Conservation (phyloP, 2,797 vertebrate species). For the Hoplostethus mediterraneus region DNA sequence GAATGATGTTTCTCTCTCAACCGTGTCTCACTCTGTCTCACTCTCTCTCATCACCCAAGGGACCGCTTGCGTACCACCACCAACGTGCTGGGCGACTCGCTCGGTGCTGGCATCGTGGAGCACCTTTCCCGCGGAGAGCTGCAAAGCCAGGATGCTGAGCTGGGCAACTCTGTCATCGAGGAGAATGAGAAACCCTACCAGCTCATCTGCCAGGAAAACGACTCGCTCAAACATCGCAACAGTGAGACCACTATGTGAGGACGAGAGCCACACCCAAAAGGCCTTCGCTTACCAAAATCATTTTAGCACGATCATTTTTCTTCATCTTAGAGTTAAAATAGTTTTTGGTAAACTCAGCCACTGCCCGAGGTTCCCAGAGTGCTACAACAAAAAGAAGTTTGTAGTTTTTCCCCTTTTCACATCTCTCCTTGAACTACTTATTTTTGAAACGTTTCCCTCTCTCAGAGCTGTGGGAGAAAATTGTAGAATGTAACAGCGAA, state of each 20-base stretch:
- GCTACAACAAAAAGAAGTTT: conserved; percentile 5
- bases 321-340: conserved; percentile 1
- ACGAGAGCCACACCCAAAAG: background rate
- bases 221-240: conserved; percentile 81
- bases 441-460: background rate
- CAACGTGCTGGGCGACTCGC: conserved; percentile 95
- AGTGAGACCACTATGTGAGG: conserved; percentile 90
- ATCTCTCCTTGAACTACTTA: conserved; percentile 5
- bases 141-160: conserved; percentile 87
- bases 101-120: conserved; percentile 94
- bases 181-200: conserved; percentile 90
- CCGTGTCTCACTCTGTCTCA: background rate
- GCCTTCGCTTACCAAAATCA: conserved; percentile 10
- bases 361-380: conserved; percentile 7
- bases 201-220: conserved; percentile 88
- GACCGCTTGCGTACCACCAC: conserved; percentile 95
- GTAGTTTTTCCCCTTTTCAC: conserved; percentile 3
- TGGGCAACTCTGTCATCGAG: conserved; percentile 88
- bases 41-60: conserved; percentile 73
- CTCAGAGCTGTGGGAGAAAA: conserved; percentile 15
- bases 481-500: background rate
- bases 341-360: conserved; percentile 17
- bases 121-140: conserved; percentile 92
- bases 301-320: conserved; percentile 17
- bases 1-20: background rate